Evolutionary conservation across 2,797 vertebrate genomes (phyloP).

Genomic region (Eulemur coronatus): DNA sequence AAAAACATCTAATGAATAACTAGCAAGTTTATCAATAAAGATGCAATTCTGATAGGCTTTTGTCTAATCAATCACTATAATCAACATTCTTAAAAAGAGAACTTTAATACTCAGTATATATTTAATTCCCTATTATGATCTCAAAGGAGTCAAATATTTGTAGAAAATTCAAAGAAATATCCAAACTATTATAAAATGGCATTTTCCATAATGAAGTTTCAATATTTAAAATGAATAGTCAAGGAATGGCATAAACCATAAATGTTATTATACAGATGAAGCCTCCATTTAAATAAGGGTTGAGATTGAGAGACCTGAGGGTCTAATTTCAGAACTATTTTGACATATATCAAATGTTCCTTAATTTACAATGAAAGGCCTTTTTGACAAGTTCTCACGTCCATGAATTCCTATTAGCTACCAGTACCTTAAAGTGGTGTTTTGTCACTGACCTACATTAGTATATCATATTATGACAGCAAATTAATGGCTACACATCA

Average conservation of each 20-base stretch:
- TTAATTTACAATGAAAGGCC: conserved; percentile 70
- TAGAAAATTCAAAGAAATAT: not conserved
- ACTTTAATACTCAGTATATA: not conserved
- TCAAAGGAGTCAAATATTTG: not conserved
- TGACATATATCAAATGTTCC: conserved; percentile 63
- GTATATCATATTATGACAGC: conserved; percentile 55
- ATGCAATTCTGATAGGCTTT: not conserved
- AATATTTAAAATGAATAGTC: conserved; percentile 1
- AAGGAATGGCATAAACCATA: conserved; percentile 38
- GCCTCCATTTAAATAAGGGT: conserved; percentile 57
- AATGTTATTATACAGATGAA: conserved; percentile 57
- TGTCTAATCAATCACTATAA: not conserved
- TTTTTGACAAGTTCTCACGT: conserved; percentile 57
- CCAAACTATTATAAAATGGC: not conserved
- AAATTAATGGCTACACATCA: conserved; percentile 45
- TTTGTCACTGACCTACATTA: conserved; percentile 70
- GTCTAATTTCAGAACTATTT: conserved; percentile 64
- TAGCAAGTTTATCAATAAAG: not conserved
- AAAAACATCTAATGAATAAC: not conserved
- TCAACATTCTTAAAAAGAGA: conserved; percentile 8
- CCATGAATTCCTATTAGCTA: conserved; percentile 42
- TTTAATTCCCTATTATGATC: not conserved
- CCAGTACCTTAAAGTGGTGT: conserved; percentile 39
- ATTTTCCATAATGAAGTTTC: not conserved
- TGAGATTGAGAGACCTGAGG: conserved; percentile 31